A percentile compares a stretch with the other conserved stretches of the same genome.
These are phyloP conservation scores for Phylloscopus trochilus DNA, from an alignment of 2,113 vertebrate species.

Conservation along the genomic window DNA sequence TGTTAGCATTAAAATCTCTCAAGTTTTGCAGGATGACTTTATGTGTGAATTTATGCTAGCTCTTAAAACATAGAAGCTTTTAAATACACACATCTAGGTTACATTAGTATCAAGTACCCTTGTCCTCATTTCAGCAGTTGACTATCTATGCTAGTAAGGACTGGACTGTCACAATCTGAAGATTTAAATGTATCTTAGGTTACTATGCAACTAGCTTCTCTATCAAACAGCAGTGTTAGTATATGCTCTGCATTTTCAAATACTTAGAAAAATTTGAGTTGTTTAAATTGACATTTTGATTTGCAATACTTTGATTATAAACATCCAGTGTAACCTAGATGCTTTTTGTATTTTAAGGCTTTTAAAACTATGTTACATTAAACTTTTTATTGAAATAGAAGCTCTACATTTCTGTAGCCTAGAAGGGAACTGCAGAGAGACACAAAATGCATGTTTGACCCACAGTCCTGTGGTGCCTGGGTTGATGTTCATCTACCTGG, in stretches of 20 bases:
- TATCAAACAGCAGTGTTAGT: background rate
- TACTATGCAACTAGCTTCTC: background rate
- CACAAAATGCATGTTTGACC: background rate
- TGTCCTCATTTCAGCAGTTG: background rate
- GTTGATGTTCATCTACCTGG: background rate
- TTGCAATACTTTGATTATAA: background rate
- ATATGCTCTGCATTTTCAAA: background rate
- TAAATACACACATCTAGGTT: background rate
- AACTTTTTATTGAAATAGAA: background rate
- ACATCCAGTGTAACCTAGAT: background rate
- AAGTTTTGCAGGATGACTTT: background rate
- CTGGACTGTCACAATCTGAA: background rate
- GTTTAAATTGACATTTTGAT: background rate
- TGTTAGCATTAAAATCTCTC: background rate
- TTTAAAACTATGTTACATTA: background rate
- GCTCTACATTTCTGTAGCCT: background rate
- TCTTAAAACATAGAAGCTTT: background rate
- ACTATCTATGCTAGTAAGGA: background rate
- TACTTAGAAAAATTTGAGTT: background rate
- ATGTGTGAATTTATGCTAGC: background rate
- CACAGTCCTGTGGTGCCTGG: background rate
- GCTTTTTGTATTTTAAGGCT: background rate
- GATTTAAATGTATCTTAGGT: background rate
- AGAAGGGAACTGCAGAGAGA: background rate
- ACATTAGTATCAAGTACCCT: background rate